Evolutionary conservation across 2,797 vertebrate genomes (phyloP).

Genomic region (Acrossocheilus fasciatus): DNA sequence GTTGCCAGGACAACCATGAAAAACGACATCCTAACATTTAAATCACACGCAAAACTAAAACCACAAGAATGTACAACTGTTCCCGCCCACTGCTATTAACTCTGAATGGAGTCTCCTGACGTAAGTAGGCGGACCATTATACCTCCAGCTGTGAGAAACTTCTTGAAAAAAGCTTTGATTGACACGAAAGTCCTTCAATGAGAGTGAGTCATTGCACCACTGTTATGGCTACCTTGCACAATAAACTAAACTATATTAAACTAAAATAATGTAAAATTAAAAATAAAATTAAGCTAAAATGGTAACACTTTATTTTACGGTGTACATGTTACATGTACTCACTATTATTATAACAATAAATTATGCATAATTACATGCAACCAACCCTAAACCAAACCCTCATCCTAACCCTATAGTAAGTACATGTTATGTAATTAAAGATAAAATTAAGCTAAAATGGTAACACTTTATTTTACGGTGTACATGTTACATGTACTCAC

Average conservation of each 20-base stretch:
- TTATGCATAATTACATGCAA: neutral
- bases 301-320: neutral
- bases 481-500: neutral
- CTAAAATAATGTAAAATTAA: neutral
- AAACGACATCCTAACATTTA: constrained; percentile 62
- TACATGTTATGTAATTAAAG: neutral
- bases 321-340: neutral
- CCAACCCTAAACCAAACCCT: neutral
- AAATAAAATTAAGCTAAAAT: neutral
- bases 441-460: no score
- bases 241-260: neutral
- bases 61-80: constrained; percentile 62
- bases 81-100: constrained; percentile 49
- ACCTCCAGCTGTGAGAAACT: constrained; percentile 33
- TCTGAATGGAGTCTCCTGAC: constrained; percentile 49
- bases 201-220: neutral
- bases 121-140: constrained; percentile 39
- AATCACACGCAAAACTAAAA: constrained; percentile 60
- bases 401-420: neutral
- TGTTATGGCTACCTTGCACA: neutral
- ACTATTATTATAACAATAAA: neutral
- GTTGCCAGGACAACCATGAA: constrained; percentile 60
- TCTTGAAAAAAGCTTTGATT: constrained; percentile 38
- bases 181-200: neutral
- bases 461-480: neutral